Evolutionary conservation across 2,797 vertebrate species (phyloP).

Genomic region (Coregonus ussuriensis): DNA sequence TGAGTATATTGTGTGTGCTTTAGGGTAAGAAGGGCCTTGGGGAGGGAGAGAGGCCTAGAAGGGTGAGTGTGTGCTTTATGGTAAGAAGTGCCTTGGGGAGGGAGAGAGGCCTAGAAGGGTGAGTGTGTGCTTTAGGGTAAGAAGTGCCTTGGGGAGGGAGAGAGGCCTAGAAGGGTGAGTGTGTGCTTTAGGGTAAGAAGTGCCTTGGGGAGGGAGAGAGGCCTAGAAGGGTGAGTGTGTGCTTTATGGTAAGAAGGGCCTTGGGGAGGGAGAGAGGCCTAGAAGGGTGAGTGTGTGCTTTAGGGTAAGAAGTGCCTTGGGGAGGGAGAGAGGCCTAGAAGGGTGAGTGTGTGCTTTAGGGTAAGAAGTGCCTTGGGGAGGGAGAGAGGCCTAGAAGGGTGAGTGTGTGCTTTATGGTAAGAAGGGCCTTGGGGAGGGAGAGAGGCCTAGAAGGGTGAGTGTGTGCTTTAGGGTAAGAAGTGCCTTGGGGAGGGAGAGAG

Average conservation of each 20-base stretch:
- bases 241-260: neutral
- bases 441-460: neutral
- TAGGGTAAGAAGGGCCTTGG: no score
- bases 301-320: neutral
- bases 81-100: no score
- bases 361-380: neutral
- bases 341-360: neutral
- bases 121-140: neutral
- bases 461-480: neutral
- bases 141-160: no score
- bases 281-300: neutral
- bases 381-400: no score
- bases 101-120: no score
- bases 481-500: no score
- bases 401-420: neutral
- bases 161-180: no score
- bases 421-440: neutral
- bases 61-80: neutral
- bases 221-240: neutral
- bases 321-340: neutral
- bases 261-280: neutral
- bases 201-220: neutral
- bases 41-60: no score
- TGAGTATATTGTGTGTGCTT: neutral
- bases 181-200: neutral